Conservation (phyloP, 2,888 invertebrate genomes). For the Xestobium rufovillosum region DNA sequence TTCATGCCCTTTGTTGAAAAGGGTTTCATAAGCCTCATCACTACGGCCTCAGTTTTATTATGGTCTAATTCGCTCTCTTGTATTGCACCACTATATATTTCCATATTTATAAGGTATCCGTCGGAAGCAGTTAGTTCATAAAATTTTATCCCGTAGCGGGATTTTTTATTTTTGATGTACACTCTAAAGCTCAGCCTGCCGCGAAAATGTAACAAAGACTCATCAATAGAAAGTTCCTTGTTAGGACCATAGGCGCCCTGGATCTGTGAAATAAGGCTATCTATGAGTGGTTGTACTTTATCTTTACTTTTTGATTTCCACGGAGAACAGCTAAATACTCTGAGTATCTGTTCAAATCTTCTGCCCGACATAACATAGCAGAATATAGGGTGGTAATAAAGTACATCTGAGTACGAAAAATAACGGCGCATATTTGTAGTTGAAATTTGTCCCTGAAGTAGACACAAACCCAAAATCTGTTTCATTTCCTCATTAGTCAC, state of each 20-base stretch:
- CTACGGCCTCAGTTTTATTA: constrained; percentile 20
- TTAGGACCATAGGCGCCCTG: constrained; percentile 17
- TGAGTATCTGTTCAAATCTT: constrained; percentile 17
- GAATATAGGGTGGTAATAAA: constrained; percentile 15
- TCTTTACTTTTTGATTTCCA: constrained; percentile 9
- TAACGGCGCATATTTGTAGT: constrained; percentile 11
- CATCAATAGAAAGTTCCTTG: constrained; percentile 19
- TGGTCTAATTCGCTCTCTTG: constrained; percentile 18
- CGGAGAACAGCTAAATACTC: constrained; percentile 8
- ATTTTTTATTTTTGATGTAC: constrained; percentile 21
- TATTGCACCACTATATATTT: no score
- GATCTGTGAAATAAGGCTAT: no score
- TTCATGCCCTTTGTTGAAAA: constrained; percentile 27
- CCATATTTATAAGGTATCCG: constrained; percentile 19
- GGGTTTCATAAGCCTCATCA: constrained; percentile 24
- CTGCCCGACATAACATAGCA: no score
- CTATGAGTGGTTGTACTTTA: constrained; percentile 11
- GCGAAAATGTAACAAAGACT: no score
- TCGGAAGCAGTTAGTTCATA: constrained; percentile 19
- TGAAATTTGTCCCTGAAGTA: constrained; percentile 16
- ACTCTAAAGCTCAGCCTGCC: constrained; percentile 18
- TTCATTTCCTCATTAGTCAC: constrained; percentile 18
- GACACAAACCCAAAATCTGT: constrained; percentile 16
- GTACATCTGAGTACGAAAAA: constrained; percentile 11
- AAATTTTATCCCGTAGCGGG: constrained; percentile 23